Base-by-base conservation (phyloP, 2,797 vertebrate genomes). In the Oophaga sylvatica region DNA sequence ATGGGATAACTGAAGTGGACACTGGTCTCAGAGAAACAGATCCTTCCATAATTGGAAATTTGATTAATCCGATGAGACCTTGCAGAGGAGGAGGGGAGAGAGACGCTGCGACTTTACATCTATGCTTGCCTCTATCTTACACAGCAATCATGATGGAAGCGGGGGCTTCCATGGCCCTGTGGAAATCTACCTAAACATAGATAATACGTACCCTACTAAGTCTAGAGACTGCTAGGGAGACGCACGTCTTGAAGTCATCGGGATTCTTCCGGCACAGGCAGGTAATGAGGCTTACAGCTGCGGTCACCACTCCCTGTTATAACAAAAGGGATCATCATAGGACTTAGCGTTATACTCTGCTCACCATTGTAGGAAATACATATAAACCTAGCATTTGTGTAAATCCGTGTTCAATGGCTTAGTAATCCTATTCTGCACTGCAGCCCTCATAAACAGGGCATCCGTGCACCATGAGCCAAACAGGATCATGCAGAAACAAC, bases 201-300 rank as follows among this genome's bases (percentile, higher is more conserved):
- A 76, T 70, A 7, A 41, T 6, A 77, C 91, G 60, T 75, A 95
- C 95, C 91, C 95, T 88, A 91, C 95, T 95, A 65, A 95, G 92
- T 62, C 94, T 92, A 0, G 94, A 95, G 81, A 95, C 94, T 0
- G 94, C 95, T 89, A 95, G 84, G 0, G 94, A 95, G 87, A 95
- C 91, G 2, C 95, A 95, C 0, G 94, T 94, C 91, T 95, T 95
- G 86, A 95, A 95, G 91, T 95, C 95, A 0, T 95, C 93, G 0
- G 97, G 97, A 91, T 97, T 98, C 94, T 98, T 98, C 93, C 97
- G 96, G 92, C 97, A 97, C 89, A 98, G 94, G 91, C 97, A 97
- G 81, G 97, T 97, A 91, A 97, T 98, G 91, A 97, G 96, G 81
- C 97, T 97, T 92, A 97, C 97, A 0, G 97, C 97, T 0, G 97